Evolutionary conservation across 64 coral and sea anemone species (phyloP).

Genomic region (Actinia equina): DNA sequence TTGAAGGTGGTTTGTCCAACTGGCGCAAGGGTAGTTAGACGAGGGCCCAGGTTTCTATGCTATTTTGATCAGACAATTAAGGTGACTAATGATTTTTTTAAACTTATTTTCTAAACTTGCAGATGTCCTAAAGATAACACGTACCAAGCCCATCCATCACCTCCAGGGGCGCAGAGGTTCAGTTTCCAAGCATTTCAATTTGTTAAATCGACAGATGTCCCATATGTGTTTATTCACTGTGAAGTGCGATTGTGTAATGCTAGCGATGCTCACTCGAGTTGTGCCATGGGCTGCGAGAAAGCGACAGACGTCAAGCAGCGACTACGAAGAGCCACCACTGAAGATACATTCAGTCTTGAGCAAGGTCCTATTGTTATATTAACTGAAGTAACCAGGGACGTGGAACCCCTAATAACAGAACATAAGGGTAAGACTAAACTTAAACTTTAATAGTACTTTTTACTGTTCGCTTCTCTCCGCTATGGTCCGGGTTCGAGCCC

Average conservation of each 20-base stretch:
- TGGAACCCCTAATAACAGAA: not conserved
- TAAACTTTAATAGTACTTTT: not conserved
- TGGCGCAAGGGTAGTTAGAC: too few species aligned
- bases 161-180: conserved; percentile 53
- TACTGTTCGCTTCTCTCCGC: too few species aligned
- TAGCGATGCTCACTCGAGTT: conserved; percentile 48
- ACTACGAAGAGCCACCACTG: conserved; percentile 29
- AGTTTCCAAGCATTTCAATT: conserved; percentile 83
- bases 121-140: conserved; percentile 75
- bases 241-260: conserved; percentile 72
- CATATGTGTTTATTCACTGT: conserved; percentile 75
- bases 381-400: not conserved
- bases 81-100: too few species aligned
- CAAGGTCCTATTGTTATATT: conserved; percentile 46
- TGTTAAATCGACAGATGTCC: conserved; percentile 37
- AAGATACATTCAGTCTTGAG: conserved; percentile 38
- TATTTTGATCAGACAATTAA: too few species aligned
- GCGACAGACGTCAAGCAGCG: conserved; percentile 13
- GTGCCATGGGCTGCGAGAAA: conserved; percentile 38
- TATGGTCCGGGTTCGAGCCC: too few species aligned
- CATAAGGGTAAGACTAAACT: not conserved
- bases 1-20: too few species aligned
- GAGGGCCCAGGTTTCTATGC: too few species aligned
- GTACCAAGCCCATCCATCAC: conserved; percentile 20
- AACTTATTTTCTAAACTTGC: not conserved